Base-by-base conservation (phyloP, 2,888 invertebrate genomes). In the Crocallis elinguaria region DNA sequence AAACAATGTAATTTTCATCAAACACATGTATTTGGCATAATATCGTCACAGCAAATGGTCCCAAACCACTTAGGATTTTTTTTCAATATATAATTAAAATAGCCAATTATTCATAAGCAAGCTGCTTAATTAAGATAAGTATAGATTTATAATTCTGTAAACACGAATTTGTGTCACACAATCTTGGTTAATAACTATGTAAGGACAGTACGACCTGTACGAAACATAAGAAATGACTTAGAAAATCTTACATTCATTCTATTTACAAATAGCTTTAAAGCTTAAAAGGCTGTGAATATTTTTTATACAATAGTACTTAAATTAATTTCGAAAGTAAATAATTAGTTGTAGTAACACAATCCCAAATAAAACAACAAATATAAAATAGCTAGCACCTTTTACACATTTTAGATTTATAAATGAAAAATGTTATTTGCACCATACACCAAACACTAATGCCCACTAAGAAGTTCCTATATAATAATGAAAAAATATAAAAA, bases 11-110 rank as follows among this genome's bases (percentile, higher is more conserved):
- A 60, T 60, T 16, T 25, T 53, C 50, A 49, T 57, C 67, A 71
- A 68, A 70, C 69, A 73, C 58, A 69, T 80, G 71, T 83, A 83
- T 84, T 83, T 82, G 79, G 78, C 74, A 75, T 78, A 67, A 75
- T 67, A 67, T 63, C 66, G 46, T 69, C 71, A 77, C 72, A 75
- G 66, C 64, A 67, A 68, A 71, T 83, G 80, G 82, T 78, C 77
- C 80, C 80, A 73, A 67, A 76, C 69, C 69, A 76, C 70, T 67
- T 60, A 66, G 59, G 46, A 66, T 66, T 69, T 66, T 67, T 36
- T 39, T n/a, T n/a, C n/a, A n/a, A n/a, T 42, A 52, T 33, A 27
- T 23, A 51, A 42, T 46, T 29, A 45, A 37, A 36, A 44, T 32
- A 53, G 25, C n/a, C 43, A 56, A 52, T 49, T 37, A 46, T 39